Percentiles rank a stretch among this genome's conserved stretches.
These are phyloP conservation scores for Andrena haemorrhoa DNA, from an alignment of 2,888 invertebrate genomes.

Conservation along the genomic window DNA sequence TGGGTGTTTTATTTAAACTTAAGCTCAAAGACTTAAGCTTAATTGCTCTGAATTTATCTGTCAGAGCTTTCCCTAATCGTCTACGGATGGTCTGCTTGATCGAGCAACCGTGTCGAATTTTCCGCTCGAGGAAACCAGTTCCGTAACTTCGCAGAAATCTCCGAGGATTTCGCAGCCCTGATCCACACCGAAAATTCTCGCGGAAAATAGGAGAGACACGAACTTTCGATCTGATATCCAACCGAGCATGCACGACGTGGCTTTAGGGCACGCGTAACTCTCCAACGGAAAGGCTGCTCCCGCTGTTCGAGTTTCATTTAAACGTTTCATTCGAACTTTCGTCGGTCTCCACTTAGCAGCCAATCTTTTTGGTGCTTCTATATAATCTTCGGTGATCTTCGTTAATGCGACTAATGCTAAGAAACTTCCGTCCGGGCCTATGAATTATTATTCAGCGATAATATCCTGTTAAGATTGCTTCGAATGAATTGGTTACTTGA, in stretches of 20 bases:
- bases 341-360: conserved; percentile 34
- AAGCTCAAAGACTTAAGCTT: conserved; percentile 52
- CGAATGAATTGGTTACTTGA: background rate
- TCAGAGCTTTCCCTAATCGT: conserved; percentile 72
- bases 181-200: conserved; percentile 71
- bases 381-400: background rate
- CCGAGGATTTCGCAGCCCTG: conserved; percentile 69
- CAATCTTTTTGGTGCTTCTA: background rate
- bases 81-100: conserved; percentile 73
- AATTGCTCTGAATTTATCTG: conserved; percentile 70
- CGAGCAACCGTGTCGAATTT: conserved; percentile 76
- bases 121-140: conserved; percentile 65
- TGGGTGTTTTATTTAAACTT: conserved; percentile 37
- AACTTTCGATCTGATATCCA: conserved; percentile 74
- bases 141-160: conserved; percentile 70
- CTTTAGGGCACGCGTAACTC: conserved; percentile 63
- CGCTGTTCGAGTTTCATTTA: conserved; percentile 61
- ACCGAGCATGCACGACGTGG: conserved; percentile 63
- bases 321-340: conserved; percentile 60
- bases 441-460: background rate
- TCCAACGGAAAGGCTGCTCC: conserved; percentile 28
- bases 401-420: background rate
- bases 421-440: background rate
- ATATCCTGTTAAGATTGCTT: background rate
- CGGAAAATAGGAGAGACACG: conserved; percentile 73